Evolutionary conservation across 2,113 vertebrate genomes (phyloP).

Genomic region (Callipepla squamata): DNA sequence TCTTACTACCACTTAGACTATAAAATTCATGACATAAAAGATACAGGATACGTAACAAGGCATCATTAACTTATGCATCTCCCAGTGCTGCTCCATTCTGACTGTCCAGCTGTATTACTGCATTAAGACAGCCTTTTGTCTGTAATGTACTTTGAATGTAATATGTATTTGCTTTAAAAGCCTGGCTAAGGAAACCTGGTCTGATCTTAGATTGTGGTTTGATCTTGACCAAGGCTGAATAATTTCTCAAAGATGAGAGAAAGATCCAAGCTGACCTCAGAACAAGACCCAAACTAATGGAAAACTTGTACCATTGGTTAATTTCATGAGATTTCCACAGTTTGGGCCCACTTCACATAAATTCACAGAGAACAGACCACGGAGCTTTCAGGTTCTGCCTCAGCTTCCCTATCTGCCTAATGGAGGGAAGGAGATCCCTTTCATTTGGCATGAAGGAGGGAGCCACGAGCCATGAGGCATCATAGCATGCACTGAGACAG

Average conservation of each 20-base stretch:
- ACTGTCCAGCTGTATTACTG: background rate
- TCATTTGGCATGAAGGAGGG: background rate
- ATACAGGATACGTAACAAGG: conserved; percentile 54
- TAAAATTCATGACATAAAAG: conserved; percentile 67
- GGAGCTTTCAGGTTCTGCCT: background rate
- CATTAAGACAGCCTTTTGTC: conserved; percentile 35
- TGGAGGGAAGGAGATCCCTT: background rate
- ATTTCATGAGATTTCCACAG: background rate
- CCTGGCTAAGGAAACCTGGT: background rate
- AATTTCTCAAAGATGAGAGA: background rate
- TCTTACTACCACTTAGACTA: conserved; percentile 63
- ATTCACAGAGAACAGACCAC: background rate
- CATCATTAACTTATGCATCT: conserved; percentile 53
- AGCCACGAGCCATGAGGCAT: background rate
- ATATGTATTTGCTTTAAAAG: background rate
- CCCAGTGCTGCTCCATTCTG: conserved; percentile 41
- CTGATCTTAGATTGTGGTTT: conserved; percentile 19
- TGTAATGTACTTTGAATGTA: conserved; percentile 39
- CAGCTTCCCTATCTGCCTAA: background rate
- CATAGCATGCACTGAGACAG: background rate
- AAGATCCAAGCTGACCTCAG: background rate
- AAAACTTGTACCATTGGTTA: background rate
- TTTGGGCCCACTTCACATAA: background rate
- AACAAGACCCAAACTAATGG: background rate
- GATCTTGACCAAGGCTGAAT: conserved; percentile 15